Evolutionary conservation across 92 coral and sea anemone species (phyloP), one percentile per base, ranked within the genome.

Genomic region (Palythoa grandiflora): DNA sequence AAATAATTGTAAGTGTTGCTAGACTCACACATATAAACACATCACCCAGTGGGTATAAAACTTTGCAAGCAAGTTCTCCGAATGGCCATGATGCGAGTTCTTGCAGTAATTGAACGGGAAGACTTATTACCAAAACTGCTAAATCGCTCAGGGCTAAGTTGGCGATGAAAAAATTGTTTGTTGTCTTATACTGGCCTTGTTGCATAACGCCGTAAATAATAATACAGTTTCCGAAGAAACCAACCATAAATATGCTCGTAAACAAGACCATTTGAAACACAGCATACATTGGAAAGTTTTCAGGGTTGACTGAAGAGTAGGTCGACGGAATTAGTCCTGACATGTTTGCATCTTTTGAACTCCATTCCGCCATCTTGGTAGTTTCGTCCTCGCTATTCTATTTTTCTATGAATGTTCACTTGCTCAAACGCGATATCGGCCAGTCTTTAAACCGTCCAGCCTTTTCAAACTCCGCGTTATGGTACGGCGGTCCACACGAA

Each of bases 1-100:
- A 94, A 47, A 97, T 94, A 16, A 95, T 93, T 11, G 97, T 97
- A 77, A 97, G 77, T 37, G 99, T 97, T 89, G 96, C 93, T 10
- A 97, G 88, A 10, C 98, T 94, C 19, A 97, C 99, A 66, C 92
- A 79, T 40, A 97, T 83, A 78, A 95, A 97, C 8, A 97, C 99
- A 63, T 97, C 99, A n/a, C 99, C 96, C 3, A 97, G 84, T 17
- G 99, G 99, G 71, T 80, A 97, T 47, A 97, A 89, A 8, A 97
- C 93, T 89, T 95, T 95, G 37, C 99, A 97, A 1, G 98, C 93
- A n/a, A 95, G 66, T 44, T 97, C 99, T 1, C 99, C 99, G 44
- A 97, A 97, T 52, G 98, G 99, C 99, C 99, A 97, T 3, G 99
- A 97, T 1, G 97, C 95, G 51, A 97, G 92, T 55, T 97, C 96